These are phyloP conservation scores for Tachina fera DNA, from an alignment of 2,888 invertebrate species.

Conservation along the genomic window DNA sequence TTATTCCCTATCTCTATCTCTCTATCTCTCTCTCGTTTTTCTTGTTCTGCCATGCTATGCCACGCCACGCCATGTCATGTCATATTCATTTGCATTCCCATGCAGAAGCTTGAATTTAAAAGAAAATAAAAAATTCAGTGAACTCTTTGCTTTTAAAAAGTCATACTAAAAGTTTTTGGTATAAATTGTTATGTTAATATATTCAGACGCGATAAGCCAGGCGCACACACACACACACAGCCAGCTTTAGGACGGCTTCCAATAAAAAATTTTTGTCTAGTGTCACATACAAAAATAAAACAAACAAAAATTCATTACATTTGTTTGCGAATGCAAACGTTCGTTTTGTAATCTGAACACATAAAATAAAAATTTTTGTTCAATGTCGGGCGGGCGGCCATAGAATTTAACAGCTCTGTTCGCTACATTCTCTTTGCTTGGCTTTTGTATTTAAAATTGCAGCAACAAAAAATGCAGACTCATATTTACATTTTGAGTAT, in stretches of 20 bases:
- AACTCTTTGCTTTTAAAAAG: conserved; percentile 51
- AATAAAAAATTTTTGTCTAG: conserved; percentile 32
- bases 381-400: conserved; percentile 28
- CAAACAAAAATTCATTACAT: conserved; percentile 21
- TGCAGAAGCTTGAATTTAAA: neutral
- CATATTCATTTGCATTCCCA: conserved; percentile 46
- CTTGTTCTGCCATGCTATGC: conserved; percentile 12
- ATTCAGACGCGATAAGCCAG: conserved; percentile 68
- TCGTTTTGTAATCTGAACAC: conserved; percentile 31
- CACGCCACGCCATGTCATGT: conserved; percentile 9
- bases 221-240: conserved; percentile 2
- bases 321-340: conserved; percentile 23
- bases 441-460: conserved; percentile 21
- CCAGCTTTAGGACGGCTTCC: conserved; percentile 36
- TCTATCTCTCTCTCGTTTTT: neutral
- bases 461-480: neutral
- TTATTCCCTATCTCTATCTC: neutral
- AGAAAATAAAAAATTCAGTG: neutral
- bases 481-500: conserved; percentile 25
- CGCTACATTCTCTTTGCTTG: neutral
- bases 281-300: neutral
- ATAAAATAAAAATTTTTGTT: conserved; percentile 43
- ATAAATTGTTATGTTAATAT: conserved; percentile 69
- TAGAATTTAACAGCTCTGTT: conserved; percentile 43
- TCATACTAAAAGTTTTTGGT: conserved; percentile 51